Evolutionary conservation across 2,888 invertebrate genomes (phyloP).

Genomic region (Nymphalis polychloros): DNA sequence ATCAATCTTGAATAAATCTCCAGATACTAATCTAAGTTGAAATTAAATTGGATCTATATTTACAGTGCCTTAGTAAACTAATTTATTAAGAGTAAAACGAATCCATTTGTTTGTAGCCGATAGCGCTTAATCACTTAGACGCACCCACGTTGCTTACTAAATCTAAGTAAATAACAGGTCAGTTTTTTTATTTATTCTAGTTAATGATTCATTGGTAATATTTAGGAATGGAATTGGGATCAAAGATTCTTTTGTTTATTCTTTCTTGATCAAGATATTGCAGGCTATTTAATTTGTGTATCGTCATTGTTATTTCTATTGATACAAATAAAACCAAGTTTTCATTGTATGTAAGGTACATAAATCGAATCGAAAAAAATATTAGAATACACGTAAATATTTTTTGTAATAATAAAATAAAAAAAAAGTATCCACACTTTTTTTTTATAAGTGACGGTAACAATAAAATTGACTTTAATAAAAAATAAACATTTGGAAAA

Average conservation of each 20-base stretch:
- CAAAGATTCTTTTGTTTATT: neutral
- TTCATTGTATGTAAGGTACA: no score
- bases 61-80: conserved; percentile 26
- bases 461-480: no score
- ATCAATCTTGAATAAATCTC: no score
- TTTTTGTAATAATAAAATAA: no score
- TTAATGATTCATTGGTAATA: conserved; percentile 19
- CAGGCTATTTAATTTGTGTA: no score
- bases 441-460: no score
- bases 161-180: conserved; percentile 31
- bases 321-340: no score
- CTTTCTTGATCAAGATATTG: no score
- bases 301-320: no score
- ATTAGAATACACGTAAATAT: no score
- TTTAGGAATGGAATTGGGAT: conserved; percentile 7
- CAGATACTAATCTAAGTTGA: conserved; percentile 18
- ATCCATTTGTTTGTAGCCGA: conserved; percentile 45
- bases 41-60: conserved; percentile 26
- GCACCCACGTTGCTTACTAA: conserved; percentile 41
- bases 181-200: conserved; percentile 26
- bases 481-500: no score
- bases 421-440: no score
- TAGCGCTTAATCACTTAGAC: conserved; percentile 54
- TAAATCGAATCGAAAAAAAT: neutral
- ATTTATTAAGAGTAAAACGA: conserved; percentile 41